A percentile compares a stretch with the other conserved stretches of the same genome.
Conservation (phyloP, 2,888 invertebrate genomes). For the Apantesis nais region DNA sequence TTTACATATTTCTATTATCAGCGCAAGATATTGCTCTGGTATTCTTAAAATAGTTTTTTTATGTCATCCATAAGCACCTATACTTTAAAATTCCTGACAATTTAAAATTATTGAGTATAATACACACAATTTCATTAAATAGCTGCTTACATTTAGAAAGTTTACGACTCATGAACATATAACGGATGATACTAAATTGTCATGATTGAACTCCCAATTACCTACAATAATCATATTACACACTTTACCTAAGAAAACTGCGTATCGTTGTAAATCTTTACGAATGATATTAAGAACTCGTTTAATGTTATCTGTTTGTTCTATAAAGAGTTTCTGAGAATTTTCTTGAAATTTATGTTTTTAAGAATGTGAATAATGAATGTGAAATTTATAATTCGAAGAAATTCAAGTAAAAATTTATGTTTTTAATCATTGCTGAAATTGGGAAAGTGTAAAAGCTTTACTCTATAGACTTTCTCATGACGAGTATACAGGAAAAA, state of each 20-base stretch:
- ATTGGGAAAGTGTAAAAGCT: not conserved
- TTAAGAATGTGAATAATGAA: not conserved
- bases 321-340: not conserved
- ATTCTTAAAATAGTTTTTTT: not conserved
- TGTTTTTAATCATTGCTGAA: not conserved
- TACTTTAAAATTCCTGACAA: not conserved
- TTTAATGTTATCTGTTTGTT: conserved; percentile 3
- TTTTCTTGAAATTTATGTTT: not conserved
- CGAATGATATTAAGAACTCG: conserved; percentile 3
- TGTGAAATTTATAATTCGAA: not conserved
- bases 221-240: conserved; percentile 15
- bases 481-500: not conserved
- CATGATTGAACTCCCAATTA: conserved; percentile 20
- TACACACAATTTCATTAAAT: not conserved
- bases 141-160: not conserved
- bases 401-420: not conserved
- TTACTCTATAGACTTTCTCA: not conserved
- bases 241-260: conserved; percentile 8
- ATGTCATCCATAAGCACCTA: not conserved
- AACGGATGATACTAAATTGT: conserved; percentile 19
- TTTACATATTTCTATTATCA: not conserved
- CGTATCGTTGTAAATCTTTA: conserved; percentile 1
- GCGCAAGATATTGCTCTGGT: not conserved
- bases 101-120: conserved; percentile 10
- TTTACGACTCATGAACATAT: conserved; percentile 13